These are phyloP conservation scores for Orbicella faveolata DNA, from an alignment of 64 coral and sea anemone species.

Conservation along the genomic window DNA sequence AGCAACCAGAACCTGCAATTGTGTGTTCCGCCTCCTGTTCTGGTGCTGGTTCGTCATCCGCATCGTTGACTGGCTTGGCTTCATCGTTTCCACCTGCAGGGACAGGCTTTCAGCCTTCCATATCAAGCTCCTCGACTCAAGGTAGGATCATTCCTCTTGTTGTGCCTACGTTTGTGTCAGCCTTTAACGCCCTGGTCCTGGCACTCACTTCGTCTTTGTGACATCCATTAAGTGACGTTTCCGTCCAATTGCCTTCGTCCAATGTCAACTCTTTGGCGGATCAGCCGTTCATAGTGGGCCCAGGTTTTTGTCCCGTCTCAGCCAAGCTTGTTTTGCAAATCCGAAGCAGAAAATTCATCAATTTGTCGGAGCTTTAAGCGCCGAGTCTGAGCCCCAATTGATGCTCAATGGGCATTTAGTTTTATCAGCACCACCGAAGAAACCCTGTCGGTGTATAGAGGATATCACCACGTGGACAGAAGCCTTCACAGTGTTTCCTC, in stretches of 20 bases:
- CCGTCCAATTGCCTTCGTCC: neutral
- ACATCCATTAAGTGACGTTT: neutral
- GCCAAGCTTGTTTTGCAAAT: slow-evolving; percentile 21
- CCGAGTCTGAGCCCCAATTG: slow-evolving; percentile 9
- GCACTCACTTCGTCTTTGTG: neutral
- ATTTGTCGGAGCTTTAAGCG: neutral
- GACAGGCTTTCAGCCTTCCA: too few relatives aligned
- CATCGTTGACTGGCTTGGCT: neutral
- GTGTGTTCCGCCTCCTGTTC: neutral
- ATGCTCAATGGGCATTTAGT: slow-evolving; percentile 23
- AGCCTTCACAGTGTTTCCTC: slow-evolving; percentile 4
- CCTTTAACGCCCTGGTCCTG: neutral
- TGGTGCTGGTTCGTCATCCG: neutral
- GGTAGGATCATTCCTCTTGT: neutral
- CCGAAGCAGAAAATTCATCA: slow-evolving; percentile 18
- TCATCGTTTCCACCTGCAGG: too few relatives aligned
- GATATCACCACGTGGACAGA: slow-evolving; percentile 36
- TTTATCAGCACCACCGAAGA: neutral
- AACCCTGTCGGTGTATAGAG: neutral
- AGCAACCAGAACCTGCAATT: too few relatives aligned
- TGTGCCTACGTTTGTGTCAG: neutral
- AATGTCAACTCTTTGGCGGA: neutral
- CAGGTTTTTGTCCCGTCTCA: slow-evolving; percentile 12
- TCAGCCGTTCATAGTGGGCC: slow-evolving; percentile 14
- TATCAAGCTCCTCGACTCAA: neutral